These are phyloP conservation scores for Drosophila neoperkinsi DNA, from an alignment of 2,888 invertebrate species.

Conservation along the genomic window DNA sequence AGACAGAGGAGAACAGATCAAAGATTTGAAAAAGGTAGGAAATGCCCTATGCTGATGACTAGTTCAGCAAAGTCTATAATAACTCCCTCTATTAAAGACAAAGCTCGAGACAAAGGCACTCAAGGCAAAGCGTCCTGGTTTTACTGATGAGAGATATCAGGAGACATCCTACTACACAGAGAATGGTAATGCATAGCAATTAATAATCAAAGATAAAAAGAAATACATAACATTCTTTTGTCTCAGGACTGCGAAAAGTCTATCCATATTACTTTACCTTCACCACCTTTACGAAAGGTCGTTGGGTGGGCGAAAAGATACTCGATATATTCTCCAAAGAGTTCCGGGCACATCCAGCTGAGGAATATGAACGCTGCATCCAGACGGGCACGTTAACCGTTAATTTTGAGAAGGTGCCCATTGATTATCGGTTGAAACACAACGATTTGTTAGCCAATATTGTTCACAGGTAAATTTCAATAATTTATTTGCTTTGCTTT, in stretches of 20 bases:
- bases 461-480: conserved; percentile 92
- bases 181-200: conserved; percentile 90
- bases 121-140: conserved; percentile 96
- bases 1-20: conserved; percentile 94
- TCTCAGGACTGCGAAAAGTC: conserved; percentile 93
- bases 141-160: conserved; percentile 96
- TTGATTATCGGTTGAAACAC: conserved; percentile 96
- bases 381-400: conserved; percentile 96
- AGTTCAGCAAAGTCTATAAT: not conserved
- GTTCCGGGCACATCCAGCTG: conserved; percentile 97
- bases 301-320: conserved; percentile 97
- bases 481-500: not conserved
- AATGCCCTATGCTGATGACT: too few species aligned
- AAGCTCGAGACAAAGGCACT: conserved; percentile 96
- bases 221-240: not conserved
- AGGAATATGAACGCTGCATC: conserved; percentile 96
- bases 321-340: conserved; percentile 96
- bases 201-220: not conserved
- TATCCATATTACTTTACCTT: conserved; percentile 99
- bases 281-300: conserved; percentile 97
- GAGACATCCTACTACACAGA: conserved; percentile 98
- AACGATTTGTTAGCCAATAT: conserved; percentile 97
- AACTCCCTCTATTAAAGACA: conserved; percentile 84
- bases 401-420: conserved; percentile 95
- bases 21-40: conserved; percentile 93